Base-by-base conservation (phyloP, 2,888 invertebrate genomes). In the Mimumesa dahlbomi region DNA sequence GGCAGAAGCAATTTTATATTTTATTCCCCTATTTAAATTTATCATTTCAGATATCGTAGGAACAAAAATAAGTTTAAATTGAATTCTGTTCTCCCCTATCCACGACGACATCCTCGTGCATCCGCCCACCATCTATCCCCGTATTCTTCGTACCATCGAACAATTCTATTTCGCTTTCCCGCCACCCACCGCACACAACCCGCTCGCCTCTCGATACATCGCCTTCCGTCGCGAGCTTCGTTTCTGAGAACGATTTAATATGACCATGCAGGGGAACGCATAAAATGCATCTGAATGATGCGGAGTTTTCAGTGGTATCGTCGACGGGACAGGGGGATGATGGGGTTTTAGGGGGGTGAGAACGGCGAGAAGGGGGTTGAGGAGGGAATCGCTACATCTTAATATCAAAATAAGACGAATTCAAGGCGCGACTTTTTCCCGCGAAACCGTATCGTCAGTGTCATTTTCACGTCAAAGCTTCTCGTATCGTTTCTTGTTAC, bases 61-160 rank as follows among this genome's bases (percentile, higher is more conserved):
- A 84, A 85, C 85, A 85, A 88, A 87, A 88, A 88, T 87, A 87
- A 87, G 85, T 84, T 87, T 83, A 84, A 88, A 88, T 88, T 86
- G 87, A 88, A 88, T 88, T 87, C 84, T 83, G 74, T 75, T 71
- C 77, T 72, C 75, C 66, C 70, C 49, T 70, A 64, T 65, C 56
- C 58, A 3, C 56, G 56, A 13, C 58, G 73, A 66, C 58, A 54
- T 58, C 65, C 52, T 25, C 53, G 66, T 69, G 53, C 68, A 66
- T 53, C 43, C 67, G 40, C 42, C 65, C 61, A 61, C 63, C 53
- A 34, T 67, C 63, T 53, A 59, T 57, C 67, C 68, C 61, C 52
- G 57, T 62, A 56, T 73, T 52, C 73, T 65, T 65, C 69, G 48
- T 59, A 49, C 56, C 61, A 62, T 64, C 59, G 68, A 65, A 64